These are phyloP conservation scores for Anarsia innoxiella DNA, from an alignment of 2,888 invertebrate species.

Conservation along the genomic window DNA sequence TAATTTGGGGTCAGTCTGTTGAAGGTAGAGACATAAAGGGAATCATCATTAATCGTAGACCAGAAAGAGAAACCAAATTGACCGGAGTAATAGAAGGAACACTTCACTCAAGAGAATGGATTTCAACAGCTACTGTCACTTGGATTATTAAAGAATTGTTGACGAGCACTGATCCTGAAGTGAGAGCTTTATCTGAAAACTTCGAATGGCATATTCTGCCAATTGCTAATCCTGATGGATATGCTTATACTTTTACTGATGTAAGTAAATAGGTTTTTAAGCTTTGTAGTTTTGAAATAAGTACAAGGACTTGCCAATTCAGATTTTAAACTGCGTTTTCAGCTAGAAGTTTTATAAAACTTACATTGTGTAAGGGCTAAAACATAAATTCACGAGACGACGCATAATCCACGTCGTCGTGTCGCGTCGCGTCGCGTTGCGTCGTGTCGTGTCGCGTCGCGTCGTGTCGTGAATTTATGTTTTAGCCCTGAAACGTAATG, in stretches of 20 bases:
- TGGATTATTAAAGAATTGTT: conserved; percentile 82
- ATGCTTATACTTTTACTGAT: conserved; percentile 76
- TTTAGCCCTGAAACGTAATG: too few species aligned
- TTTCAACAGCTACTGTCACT: conserved; percentile 77
- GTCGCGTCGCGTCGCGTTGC: too few species aligned
- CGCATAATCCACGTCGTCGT: too few species aligned
- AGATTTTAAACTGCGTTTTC: too few species aligned
- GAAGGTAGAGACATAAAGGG: conserved; percentile 78
- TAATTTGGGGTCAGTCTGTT: conserved; percentile 74
- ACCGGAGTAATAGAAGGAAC: conserved; percentile 75
- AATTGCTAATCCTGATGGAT: conserved; percentile 84
- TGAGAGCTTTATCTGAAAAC: conserved; percentile 76
- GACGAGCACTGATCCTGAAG: conserved; percentile 68
- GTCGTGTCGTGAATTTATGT: too few species aligned
- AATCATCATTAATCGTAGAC: conserved; percentile 53
- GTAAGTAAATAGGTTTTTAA: conserved; percentile 59
- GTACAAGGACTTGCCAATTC: too few species aligned
- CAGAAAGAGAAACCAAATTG: conserved; percentile 46
- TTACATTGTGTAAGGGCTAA: too few species aligned
- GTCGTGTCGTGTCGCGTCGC: too few species aligned
- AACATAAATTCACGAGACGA: too few species aligned
- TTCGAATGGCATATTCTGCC: conserved; percentile 87
- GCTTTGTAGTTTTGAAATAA: too few species aligned
- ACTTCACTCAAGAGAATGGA: conserved; percentile 86
- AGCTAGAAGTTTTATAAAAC: too few species aligned